These are phyloP conservation scores for Mastigias papua DNA, from an alignment of 30 jellyfish, hydroid and myxozoan genomes.

Conservation along the genomic window DNA sequence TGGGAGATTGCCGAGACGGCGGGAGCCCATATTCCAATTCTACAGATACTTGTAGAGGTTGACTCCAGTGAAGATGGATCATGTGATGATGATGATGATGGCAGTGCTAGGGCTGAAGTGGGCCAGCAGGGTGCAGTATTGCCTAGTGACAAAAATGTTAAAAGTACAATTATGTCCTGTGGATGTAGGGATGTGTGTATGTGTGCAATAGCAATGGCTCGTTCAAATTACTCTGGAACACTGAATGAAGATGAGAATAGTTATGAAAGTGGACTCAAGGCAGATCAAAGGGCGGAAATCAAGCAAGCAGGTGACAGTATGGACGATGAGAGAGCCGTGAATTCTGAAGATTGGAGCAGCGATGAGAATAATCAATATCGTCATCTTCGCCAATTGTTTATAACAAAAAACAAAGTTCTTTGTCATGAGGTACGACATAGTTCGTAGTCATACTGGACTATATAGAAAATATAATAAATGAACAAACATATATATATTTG, in stretches of 20 bases:
- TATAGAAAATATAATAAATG: too few species aligned
- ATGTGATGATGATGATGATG: neutral
- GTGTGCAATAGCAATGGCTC: conserved; percentile 36
- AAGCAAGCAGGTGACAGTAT: neutral
- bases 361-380: conserved; percentile 38
- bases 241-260: neutral
- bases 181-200: conserved; percentile 42
- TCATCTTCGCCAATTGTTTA: conserved; percentile 83
- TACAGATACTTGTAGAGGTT: conserved; percentile 14
- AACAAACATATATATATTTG: too few species aligned
- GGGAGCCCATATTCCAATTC: conserved; percentile 77
- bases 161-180: conserved; percentile 33
- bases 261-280: neutral
- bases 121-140: neutral
- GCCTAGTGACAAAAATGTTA: neutral
- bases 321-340: neutral
- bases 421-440: conserved; percentile 53
- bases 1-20: conserved; percentile 83
- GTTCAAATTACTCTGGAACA: conserved; percentile 12
- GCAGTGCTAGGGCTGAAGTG: neutral
- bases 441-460: too few species aligned
- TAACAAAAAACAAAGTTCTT: conserved; percentile 86
- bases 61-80: conserved; percentile 23
- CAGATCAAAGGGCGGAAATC: neutral
- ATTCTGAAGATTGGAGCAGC: neutral